Base-by-base conservation (phyloP, 2,797 vertebrate genomes). In the Danio albolineatus region DNA sequence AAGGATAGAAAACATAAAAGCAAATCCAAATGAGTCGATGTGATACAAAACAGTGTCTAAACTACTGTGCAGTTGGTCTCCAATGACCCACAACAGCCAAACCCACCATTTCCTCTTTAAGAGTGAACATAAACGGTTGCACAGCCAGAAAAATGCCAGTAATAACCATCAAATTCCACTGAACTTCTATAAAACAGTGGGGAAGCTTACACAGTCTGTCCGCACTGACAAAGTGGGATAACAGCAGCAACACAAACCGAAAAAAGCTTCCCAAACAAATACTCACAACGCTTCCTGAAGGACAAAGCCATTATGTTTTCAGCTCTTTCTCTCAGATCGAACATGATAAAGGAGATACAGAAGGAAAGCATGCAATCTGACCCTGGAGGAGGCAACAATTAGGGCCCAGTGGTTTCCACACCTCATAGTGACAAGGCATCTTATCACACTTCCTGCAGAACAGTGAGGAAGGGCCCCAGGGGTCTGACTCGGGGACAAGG, bases 391-490 rank as follows among this genome's bases (percentile, higher is more conserved):
- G 67, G 57, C 59, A 78, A 83, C 77, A 83, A 83, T 84, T 79
- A 84, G 19, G 73, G 69, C 51, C 69, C 74, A 74, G 80, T 71
- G 80, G 80, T 44, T 79, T 83, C 81, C 67, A 78, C 76, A 66
- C 76, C 81, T 76, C 64, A 38, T 62, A 82, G 82, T 84, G 84
- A 83, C 65, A 83, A 71, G 64, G 66, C 82, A 82, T 80, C 84
- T 85, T 86, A 88, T 88, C 86, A 86, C 78, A 78, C 76, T 77
- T 86, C 85, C 83, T 81, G 72, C 86, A 86, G 86, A 79, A 61
- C 69, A 60, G 73, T 60, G 76, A 77, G 78, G 75, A 85, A 82
- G 66, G 46, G 78, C 78, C 72, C 65, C 57, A 81, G 81, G 57
- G 78, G 64, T 67, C 76, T 49, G 59, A 59, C 46, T 78, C 10